These are phyloP conservation scores for Dioctria linearis DNA, from an alignment of 2,888 invertebrate species.

Conservation along the genomic window DNA sequence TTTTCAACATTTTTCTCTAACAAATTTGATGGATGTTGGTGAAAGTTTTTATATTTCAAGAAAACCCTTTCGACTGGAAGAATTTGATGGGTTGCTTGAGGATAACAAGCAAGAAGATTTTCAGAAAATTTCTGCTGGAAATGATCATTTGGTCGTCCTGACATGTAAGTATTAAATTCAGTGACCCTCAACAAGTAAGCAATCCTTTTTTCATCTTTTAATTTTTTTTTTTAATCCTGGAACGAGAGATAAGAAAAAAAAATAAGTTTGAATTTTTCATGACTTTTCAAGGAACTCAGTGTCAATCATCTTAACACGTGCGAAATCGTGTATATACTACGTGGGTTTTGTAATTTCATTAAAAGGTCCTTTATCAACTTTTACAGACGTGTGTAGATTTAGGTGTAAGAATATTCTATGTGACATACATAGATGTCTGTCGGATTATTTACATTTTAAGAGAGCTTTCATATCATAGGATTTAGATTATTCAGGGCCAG, in stretches of 20 bases:
- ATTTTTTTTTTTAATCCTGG: constrained; percentile 1
- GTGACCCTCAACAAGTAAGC: background rate
- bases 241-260: constrained; percentile 1
- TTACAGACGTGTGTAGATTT: constrained; percentile 11
- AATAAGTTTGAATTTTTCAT: constrained; percentile 43
- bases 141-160: constrained; percentile 68
- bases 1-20: constrained; percentile 64
- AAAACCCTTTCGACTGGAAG: constrained; percentile 68
- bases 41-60: constrained; percentile 65
- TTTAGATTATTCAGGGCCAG: background rate
- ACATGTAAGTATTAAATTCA: constrained; percentile 66
- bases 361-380: constrained; percentile 28
- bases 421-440: too few species aligned
- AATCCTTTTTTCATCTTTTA: background rate
- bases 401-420: too few species aligned
- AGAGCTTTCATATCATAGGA: background rate
- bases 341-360: constrained; percentile 15
- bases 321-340: background rate
- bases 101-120: constrained; percentile 66
- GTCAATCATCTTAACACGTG: constrained; percentile 28
- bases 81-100: constrained; percentile 66
- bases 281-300: constrained; percentile 24
- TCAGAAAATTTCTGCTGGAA: constrained; percentile 66
- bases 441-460: background rate
- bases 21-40: constrained; percentile 61